phyloP scores from a whole-genome alignment of 2,113 vertebrate species.

The Forbesichthys agassizii region DNA sequence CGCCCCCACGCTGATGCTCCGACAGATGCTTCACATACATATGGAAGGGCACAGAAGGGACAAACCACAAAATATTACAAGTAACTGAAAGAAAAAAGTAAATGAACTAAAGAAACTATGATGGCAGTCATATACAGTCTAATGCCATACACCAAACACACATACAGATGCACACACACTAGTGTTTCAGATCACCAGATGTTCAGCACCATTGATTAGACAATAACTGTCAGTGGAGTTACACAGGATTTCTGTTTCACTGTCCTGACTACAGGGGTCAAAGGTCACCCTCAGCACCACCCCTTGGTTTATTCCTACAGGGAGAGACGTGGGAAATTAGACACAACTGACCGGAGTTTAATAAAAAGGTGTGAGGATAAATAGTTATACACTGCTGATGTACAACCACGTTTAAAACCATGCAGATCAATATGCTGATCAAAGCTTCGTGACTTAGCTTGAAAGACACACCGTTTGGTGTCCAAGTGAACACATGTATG shows the following conservation, averaged over 20 bases:
- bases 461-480: background rate
- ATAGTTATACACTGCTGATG: background rate
- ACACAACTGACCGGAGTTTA: background rate
- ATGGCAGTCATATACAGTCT: background rate
- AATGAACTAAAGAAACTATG: background rate
- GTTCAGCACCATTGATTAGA: slow-evolving; percentile 51
- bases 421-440: slow-evolving; percentile 6
- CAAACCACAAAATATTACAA: background rate
- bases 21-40: slow-evolving; percentile 29
- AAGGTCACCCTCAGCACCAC: background rate
- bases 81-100: background rate
- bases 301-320: background rate
- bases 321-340: background rate
- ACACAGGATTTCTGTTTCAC: slow-evolving; percentile 16
- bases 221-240: slow-evolving; percentile 40
- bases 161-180: slow-evolving; percentile 8
- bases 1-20: slow-evolving; percentile 31
- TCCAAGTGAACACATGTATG: slow-evolving; percentile 24
- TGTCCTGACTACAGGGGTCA: slow-evolving; percentile 3
- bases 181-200: slow-evolving; percentile 51
- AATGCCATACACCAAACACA: background rate
- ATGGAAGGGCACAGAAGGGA: background rate
- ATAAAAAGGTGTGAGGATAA: background rate
- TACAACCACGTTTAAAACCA: background rate
- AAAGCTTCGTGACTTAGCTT: background rate